These are phyloP conservation scores for Eupsilia transversa DNA, from an alignment of 2,888 invertebrate species.

Conservation along the genomic window DNA sequence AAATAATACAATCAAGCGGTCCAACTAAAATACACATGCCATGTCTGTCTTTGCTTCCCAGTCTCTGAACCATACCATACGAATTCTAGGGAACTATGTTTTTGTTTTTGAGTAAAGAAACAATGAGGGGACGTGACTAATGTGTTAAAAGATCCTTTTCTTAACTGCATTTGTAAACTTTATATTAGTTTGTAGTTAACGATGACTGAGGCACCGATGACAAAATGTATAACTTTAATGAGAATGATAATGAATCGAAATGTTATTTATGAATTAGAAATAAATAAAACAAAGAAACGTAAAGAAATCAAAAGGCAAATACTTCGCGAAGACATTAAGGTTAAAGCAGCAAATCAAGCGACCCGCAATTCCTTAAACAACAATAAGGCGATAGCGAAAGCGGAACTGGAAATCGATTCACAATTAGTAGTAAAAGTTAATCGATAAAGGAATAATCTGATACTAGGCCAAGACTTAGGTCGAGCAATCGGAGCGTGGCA, in stretches of 20 bases:
- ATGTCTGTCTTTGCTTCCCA: constrained; percentile 5
- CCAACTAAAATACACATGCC: constrained; percentile 24
- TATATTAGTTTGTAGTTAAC: neutral
- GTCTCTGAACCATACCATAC: constrained; percentile 27
- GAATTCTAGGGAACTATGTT: constrained; percentile 42
- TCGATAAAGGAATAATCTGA: constrained; percentile 72
- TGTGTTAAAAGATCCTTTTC: constrained; percentile 24
- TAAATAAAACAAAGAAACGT: neutral
- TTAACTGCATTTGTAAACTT: constrained; percentile 20
- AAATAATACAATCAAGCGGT: neutral
- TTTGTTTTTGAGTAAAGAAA: constrained; percentile 26
- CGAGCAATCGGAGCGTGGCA: constrained; percentile 61
- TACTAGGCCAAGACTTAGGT: constrained; percentile 69
- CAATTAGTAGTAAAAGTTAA: constrained; percentile 75
- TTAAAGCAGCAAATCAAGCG: constrained; percentile 53
- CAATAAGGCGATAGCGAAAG: constrained; percentile 74
- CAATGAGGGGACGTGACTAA: constrained; percentile 18
- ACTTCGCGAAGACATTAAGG: constrained; percentile 40
- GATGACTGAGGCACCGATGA: neutral
- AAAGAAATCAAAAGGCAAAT: constrained; percentile 14
- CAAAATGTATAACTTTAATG: constrained; percentile 1
- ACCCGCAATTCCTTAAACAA: constrained; percentile 53
- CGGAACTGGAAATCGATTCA: constrained; percentile 71
- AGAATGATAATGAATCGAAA: neutral
- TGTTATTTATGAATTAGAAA: neutral